A percentile compares a stretch with the other conserved stretches of the same genome.
Evolutionary conservation across 2,113 vertebrate genomes (phyloP).

Genomic region (Tenrec ecaudatus): DNA sequence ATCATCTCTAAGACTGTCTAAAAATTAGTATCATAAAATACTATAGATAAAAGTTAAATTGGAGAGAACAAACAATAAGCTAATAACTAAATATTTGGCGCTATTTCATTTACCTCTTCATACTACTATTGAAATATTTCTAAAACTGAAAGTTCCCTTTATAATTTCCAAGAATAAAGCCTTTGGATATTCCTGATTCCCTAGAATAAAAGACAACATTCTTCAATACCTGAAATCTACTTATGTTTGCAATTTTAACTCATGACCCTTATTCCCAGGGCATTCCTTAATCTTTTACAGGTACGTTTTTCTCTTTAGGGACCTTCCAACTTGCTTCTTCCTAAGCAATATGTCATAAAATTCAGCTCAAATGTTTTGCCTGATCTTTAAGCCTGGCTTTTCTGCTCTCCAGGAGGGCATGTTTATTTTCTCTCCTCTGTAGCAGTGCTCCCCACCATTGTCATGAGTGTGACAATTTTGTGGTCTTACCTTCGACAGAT

Average conservation of each 20-base stretch:
- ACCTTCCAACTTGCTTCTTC: slow-evolving; percentile 7
- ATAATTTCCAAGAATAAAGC: background rate
- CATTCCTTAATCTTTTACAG: background rate
- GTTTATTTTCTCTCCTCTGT: no score
- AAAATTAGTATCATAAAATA: background rate
- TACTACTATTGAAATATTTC: slow-evolving; percentile 7
- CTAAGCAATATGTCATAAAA: background rate
- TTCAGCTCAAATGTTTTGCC: background rate
- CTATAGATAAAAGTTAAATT: slow-evolving; percentile 25
- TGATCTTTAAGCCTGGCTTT: background rate
- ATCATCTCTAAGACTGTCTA: background rate
- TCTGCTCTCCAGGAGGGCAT: no score
- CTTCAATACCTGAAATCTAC: background rate
- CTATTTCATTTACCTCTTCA: slow-evolving; percentile 1
- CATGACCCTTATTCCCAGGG: background rate
- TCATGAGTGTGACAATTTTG: no score
- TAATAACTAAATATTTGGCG: background rate
- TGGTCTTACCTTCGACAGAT: no score
- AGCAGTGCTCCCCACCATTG: no score
- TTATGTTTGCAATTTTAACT: background rate
- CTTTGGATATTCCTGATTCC: no score
- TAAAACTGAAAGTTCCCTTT: background rate
- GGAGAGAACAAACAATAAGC: slow-evolving; percentile 5
- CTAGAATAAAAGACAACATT: background rate
- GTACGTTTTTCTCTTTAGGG: background rate